phyloP scores from a whole-genome alignment of 2,888 invertebrate species.

The Colostygia pectinataria region DNA sequence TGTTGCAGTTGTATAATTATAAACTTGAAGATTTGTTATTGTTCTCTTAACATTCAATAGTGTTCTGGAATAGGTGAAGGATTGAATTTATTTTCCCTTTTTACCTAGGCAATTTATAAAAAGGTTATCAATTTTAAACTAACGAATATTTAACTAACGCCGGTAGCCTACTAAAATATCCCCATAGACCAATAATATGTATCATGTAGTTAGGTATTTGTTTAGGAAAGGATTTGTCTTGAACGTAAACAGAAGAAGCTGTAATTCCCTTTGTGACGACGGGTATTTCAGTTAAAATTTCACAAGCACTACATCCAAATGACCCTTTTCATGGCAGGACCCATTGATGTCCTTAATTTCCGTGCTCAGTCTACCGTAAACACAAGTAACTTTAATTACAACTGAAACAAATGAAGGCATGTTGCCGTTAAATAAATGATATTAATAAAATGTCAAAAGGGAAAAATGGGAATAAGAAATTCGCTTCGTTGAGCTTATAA shows the following conservation, averaged over 20 bases:
- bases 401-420: slow-evolving; percentile 30
- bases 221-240: no score
- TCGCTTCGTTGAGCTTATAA: slow-evolving; percentile 44
- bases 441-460: slow-evolving; percentile 39
- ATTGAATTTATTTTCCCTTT: no score
- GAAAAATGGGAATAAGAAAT: slow-evolving; percentile 34
- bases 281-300: slow-evolving; percentile 24
- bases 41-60: no score
- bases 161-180: no score
- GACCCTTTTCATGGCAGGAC: slow-evolving; percentile 18
- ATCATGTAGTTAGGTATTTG: no score
- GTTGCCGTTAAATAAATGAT: slow-evolving; percentile 36
- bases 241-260: slow-evolving; percentile 24
- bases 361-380: slow-evolving; percentile 14
- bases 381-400: slow-evolving; percentile 25
- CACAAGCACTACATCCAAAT: slow-evolving; percentile 26
- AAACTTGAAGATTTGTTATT: background rate
- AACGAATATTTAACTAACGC: no score
- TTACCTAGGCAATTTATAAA: no score
- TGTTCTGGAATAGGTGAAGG: no score
- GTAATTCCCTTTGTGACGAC: slow-evolving; percentile 28
- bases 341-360: slow-evolving; percentile 21
- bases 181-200: no score
- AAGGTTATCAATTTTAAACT: no score
- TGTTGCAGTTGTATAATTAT: no score